Conservation (phyloP, 2,888 invertebrate genomes). For the Rhamnusium bicolor region DNA sequence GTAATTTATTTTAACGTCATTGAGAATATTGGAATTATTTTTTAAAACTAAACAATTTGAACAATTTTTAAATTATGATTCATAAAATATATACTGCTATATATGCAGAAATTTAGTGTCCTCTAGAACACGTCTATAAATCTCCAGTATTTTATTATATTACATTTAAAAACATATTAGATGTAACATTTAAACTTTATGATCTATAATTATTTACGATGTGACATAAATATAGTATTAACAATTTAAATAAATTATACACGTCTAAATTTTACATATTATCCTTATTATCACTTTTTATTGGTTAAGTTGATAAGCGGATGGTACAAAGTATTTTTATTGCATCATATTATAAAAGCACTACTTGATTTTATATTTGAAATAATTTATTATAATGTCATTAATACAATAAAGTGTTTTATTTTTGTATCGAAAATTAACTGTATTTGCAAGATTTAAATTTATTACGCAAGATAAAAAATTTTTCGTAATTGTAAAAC, state of each 20-base stretch:
- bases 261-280: slow-evolving; percentile 13
- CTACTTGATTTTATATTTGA: slow-evolving; percentile 18
- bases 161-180: slow-evolving; percentile 30
- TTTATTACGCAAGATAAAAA: background rate
- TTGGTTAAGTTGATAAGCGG: slow-evolving; percentile 21
- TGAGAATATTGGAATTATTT: background rate
- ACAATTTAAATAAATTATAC: slow-evolving; percentile 33
- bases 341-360: slow-evolving; percentile 8
- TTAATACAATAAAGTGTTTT: background rate
- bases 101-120: slow-evolving; percentile 12
- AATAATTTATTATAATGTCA: slow-evolving; percentile 16
- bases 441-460: background rate
- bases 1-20: too few relatives aligned
- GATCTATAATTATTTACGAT: slow-evolving; percentile 35
- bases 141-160: slow-evolving; percentile 15
- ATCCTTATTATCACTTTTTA: slow-evolving; percentile 29
- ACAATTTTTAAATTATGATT: background rate
- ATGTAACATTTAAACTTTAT: slow-evolving; percentile 32
- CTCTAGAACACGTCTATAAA: slow-evolving; percentile 31
- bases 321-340: slow-evolving; percentile 28
- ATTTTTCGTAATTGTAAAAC: background rate
- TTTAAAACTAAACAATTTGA: background rate
- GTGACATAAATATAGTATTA: slow-evolving; percentile 33
- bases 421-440: background rate
- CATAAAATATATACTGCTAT: background rate